These are phyloP conservation scores for Proteles cristata DNA, from an alignment of 2,113 vertebrate species.

Conservation along the genomic window DNA sequence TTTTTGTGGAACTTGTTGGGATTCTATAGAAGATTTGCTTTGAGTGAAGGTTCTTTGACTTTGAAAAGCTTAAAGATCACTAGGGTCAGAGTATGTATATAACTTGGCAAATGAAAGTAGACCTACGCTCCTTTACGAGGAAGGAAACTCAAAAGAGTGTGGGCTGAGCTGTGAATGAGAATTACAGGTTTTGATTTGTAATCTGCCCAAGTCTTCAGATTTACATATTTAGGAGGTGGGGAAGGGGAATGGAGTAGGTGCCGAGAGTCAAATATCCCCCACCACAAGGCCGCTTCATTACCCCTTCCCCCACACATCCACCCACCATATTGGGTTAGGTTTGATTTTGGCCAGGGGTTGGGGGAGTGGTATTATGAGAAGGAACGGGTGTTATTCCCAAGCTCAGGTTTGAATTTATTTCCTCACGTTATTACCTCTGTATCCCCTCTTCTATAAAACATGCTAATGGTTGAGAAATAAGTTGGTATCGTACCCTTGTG, in stretches of 20 bases:
- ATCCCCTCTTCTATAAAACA: background rate
- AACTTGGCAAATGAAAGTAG: background rate
- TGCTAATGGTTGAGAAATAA: background rate
- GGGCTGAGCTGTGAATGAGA: background rate
- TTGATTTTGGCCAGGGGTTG: background rate
- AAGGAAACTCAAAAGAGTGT: background rate
- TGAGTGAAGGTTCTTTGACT: background rate
- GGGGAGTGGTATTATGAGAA: background rate
- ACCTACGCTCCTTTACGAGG: background rate
- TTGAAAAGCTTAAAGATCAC: background rate
- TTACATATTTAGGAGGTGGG: background rate
- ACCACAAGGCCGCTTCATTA: background rate
- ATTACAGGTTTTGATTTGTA: background rate
- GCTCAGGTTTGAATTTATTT: background rate
- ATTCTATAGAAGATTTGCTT: background rate
- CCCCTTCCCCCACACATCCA: no score
- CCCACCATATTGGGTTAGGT: background rate
- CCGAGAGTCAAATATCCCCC: background rate
- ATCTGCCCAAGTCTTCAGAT: background rate
- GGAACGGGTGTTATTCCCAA: background rate
- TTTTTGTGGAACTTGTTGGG: background rate
- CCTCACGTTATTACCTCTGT: background rate
- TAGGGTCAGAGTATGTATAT: background rate
- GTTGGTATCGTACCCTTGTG: background rate
- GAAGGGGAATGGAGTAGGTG: background rate